Percentiles rank a stretch among this genome's conserved stretches.
Evolutionary conservation across 2,113 vertebrate genomes (phyloP).

Genomic region (Rissa tridactyla): DNA sequence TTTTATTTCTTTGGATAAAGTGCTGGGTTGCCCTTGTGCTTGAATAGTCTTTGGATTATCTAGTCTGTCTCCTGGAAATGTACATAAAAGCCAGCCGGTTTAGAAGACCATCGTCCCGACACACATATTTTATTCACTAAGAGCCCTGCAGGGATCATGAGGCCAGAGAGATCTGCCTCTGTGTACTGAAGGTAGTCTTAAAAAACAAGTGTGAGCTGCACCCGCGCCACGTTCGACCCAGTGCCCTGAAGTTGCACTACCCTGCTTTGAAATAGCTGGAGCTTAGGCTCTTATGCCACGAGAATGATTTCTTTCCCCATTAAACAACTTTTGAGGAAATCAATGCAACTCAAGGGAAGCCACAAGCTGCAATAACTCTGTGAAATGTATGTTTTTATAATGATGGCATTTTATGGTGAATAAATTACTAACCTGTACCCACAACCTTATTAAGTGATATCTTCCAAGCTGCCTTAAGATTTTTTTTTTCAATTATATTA

Average conservation of each 20-base stretch:
- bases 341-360: background rate
- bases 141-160: background rate
- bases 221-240: rapidly evolving
- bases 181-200: background rate
- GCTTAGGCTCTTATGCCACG: background rate
- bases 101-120: background rate
- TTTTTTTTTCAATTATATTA: background rate
- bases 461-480: background rate
- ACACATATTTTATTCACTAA: background rate
- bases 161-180: background rate
- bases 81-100: background rate
- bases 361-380: background rate
- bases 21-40: background rate
- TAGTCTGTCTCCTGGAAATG: background rate
- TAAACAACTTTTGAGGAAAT: conserved; percentile 15
- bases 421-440: background rate
- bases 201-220: background rate
- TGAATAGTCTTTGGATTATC: background rate
- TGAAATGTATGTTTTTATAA: background rate
- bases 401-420: background rate
- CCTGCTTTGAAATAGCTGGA: background rate
- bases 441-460: background rate
- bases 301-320: background rate
- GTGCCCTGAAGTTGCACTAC: background rate
- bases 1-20: background rate